phyloP scores from a whole-genome alignment of 2,113 vertebrate genomes.

The Urocitellus parryii region DNA sequence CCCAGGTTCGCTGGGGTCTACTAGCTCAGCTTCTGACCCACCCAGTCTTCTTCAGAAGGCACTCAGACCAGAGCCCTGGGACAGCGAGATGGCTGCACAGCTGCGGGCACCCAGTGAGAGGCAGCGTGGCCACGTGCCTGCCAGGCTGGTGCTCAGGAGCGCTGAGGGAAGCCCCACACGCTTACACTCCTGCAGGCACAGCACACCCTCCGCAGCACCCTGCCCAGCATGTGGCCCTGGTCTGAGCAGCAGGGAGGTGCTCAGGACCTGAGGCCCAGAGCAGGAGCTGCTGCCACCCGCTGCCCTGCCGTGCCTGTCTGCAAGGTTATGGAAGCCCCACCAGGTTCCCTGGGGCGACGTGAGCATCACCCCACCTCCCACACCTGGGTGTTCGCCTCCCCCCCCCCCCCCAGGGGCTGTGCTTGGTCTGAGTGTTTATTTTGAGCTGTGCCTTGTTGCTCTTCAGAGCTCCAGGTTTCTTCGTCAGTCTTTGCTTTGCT shows the following conservation, averaged over 20 bases:
- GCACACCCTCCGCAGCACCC: no score
- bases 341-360: accelerated
- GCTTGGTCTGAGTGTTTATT: not conserved
- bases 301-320: no score
- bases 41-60: not conserved
- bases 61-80: accelerated
- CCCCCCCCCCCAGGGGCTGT: no score
- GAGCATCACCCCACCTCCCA: accelerated
- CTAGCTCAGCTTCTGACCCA: not conserved
- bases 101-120: not conserved
- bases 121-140: accelerated
- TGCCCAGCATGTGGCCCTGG: no score
- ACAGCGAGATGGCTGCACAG: accelerated
- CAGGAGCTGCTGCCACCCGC: not conserved
- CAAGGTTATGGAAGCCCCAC: no score
- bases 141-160: no score
- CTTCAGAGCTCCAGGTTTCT: not conserved
- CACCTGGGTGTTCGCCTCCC: no score
- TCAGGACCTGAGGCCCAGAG: not conserved
- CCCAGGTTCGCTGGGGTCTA: not conserved
- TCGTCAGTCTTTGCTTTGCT: not conserved
- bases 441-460: not conserved
- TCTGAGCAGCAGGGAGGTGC: not conserved
- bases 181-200: no score
- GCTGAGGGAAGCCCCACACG: no score